phyloP scores from a whole-genome alignment of 2,888 invertebrate species.

The Plusia festucae region DNA sequence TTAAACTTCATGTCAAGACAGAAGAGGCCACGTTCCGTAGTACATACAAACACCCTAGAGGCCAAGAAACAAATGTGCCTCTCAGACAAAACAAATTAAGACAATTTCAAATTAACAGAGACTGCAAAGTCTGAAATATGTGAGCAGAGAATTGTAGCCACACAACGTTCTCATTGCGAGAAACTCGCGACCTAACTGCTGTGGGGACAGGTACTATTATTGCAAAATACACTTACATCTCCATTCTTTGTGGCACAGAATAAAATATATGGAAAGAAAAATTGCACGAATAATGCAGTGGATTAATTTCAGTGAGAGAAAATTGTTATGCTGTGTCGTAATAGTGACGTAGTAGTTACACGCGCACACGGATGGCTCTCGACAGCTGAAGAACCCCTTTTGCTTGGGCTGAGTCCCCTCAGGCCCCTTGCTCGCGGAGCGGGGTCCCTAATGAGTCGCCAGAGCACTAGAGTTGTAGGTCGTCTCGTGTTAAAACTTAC shows the following conservation, averaged over 20 bases:
- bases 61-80: conserved; percentile 78
- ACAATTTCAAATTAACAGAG: conserved; percentile 85
- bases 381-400: conserved; percentile 82
- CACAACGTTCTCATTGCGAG: conserved; percentile 70
- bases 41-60: conserved; percentile 70
- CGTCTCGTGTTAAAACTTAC: conserved; percentile 81
- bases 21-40: conserved; percentile 54
- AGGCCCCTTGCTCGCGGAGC: conserved; percentile 76
- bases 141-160: conserved; percentile 65
- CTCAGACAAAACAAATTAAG: conserved; percentile 83
- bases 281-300: conserved; percentile 35
- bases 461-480: conserved; percentile 89
- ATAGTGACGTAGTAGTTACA: conserved; percentile 72
- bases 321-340: conserved; percentile 59
- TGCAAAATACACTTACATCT: conserved; percentile 60
- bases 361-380: conserved; percentile 80
- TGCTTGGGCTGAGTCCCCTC: conserved; percentile 79
- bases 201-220: conserved; percentile 57
- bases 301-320: conserved; percentile 34
- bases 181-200: conserved; percentile 69
- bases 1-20: conserved; percentile 47
- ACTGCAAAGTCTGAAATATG: conserved; percentile 82
- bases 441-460: conserved; percentile 88
- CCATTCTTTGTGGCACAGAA: conserved; percentile 59
- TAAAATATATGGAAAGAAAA: conserved; percentile 43